These are phyloP conservation scores for Glyptemys insculpta DNA, from an alignment of 2,797 vertebrate species.

Conservation along the genomic window DNA sequence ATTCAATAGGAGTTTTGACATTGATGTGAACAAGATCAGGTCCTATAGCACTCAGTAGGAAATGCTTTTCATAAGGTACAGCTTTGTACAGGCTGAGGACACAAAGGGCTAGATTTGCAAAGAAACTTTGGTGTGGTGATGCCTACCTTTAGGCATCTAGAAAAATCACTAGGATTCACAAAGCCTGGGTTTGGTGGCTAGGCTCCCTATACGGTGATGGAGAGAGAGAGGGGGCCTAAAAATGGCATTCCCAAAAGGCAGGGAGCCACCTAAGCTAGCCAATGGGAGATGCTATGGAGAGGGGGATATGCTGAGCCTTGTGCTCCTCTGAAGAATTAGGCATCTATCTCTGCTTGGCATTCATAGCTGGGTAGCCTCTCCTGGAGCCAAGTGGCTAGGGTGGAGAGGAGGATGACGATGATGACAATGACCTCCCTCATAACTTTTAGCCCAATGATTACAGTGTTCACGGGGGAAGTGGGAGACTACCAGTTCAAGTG, in stretches of 20 bases:
- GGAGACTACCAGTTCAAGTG: background rate
- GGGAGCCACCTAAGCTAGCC: background rate
- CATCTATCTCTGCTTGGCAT: background rate
- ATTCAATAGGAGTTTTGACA: no score
- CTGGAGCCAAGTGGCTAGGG: background rate
- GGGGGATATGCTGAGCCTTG: no score
- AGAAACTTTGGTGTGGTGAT: no score
- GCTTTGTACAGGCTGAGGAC: no score
- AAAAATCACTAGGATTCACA: no score
- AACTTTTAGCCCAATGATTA: background rate
- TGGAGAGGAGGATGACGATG: background rate
- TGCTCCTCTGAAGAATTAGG: background rate
- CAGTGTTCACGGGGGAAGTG: background rate
- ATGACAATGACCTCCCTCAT: background rate
- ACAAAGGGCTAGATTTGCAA: no score
- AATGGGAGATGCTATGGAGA: background rate
- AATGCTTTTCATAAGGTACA: no score
- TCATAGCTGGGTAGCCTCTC: background rate
- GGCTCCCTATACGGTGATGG: background rate
- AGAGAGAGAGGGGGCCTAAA: background rate
- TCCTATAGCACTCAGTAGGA: no score
- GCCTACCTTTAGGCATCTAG: no score
- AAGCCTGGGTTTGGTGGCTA: background rate
- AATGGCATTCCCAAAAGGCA: background rate
- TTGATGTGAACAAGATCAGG: no score